Conservation (phyloP, 2,113 vertebrate species). For the Climacteris rufus region DNA sequence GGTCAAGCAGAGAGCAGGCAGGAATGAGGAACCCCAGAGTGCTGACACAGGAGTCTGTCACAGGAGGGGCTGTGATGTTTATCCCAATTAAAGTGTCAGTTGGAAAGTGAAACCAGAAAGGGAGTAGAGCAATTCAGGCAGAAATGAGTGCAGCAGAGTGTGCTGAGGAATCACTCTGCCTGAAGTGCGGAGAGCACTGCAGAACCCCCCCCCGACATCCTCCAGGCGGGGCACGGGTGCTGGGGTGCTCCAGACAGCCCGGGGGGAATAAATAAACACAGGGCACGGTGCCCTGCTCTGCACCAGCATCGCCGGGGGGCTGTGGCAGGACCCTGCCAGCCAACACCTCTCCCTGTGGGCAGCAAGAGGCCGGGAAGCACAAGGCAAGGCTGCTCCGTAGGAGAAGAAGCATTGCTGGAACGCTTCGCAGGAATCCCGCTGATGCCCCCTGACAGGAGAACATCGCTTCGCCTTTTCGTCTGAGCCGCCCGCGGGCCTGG, state of each 20-base stretch:
- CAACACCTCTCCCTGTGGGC: neutral
- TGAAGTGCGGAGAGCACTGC: accelerated
- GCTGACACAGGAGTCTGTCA: neutral
- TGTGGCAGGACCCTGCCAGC: neutral
- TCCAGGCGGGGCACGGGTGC: accelerated
- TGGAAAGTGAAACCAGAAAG: neutral
- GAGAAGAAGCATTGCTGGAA: neutral
- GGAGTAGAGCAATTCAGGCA: neutral
- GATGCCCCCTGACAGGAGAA: neutral
- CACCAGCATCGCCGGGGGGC: neutral
- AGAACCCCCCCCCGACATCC: accelerated
- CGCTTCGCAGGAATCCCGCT: neutral
- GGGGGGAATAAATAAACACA: neutral
- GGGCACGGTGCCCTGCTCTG: neutral
- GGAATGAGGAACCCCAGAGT: neutral
- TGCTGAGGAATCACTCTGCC: neutral
- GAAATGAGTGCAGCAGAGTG: neutral
- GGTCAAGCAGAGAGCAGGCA: neutral
- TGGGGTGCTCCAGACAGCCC: neutral
- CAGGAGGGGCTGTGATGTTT: neutral
- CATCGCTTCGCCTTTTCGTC: neutral
- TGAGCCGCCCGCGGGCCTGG: neutral
- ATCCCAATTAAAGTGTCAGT: neutral
- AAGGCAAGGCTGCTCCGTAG: neutral
- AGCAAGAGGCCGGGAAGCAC: neutral